phyloP scores from a whole-genome alignment of 2,888 invertebrate species.

The Rambutsinella grinnellia region DNA sequence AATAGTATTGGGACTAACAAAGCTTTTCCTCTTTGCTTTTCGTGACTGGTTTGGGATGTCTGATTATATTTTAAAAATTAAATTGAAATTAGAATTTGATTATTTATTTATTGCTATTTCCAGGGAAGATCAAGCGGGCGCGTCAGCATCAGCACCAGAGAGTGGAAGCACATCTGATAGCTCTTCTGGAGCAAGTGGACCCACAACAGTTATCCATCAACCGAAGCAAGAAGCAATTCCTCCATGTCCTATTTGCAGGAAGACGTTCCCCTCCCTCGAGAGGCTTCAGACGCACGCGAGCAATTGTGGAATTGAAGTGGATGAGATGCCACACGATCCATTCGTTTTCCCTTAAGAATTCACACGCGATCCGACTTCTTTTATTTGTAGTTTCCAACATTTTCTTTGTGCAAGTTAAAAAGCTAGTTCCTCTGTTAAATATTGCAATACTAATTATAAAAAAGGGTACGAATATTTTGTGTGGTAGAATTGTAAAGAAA shows the following conservation, averaged over 20 bases:
- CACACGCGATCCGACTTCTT: too few relatives aligned
- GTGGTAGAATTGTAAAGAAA: too few relatives aligned
- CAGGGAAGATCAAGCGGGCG: conserved; percentile 35
- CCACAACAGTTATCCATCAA: conserved; percentile 12
- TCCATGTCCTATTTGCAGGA: conserved; percentile 43
- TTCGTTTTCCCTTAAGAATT: conserved; percentile 56
- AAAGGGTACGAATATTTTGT: too few relatives aligned
- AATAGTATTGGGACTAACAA: too few relatives aligned
- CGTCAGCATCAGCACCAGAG: too few relatives aligned
- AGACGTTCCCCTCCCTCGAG: conserved; percentile 31
- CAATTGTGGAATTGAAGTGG: conserved; percentile 31
- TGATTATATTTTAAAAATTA: neutral
- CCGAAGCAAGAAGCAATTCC: conserved; percentile 24
- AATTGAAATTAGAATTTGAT: neutral
- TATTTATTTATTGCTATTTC: conserved; percentile 9
- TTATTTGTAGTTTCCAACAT: too few relatives aligned
- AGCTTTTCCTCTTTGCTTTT: too few relatives aligned
- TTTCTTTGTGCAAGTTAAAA: too few relatives aligned
- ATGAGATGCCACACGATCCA: conserved; percentile 27
- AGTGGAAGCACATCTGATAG: neutral
- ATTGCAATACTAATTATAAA: too few relatives aligned
- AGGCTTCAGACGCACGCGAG: conserved; percentile 43
- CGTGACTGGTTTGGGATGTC: too few relatives aligned
- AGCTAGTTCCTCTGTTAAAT: too few relatives aligned
- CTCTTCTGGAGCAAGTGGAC: neutral